These are phyloP conservation scores for Hafferia zeledoni DNA, from an alignment of 2,797 vertebrate species.

Conservation along the genomic window DNA sequence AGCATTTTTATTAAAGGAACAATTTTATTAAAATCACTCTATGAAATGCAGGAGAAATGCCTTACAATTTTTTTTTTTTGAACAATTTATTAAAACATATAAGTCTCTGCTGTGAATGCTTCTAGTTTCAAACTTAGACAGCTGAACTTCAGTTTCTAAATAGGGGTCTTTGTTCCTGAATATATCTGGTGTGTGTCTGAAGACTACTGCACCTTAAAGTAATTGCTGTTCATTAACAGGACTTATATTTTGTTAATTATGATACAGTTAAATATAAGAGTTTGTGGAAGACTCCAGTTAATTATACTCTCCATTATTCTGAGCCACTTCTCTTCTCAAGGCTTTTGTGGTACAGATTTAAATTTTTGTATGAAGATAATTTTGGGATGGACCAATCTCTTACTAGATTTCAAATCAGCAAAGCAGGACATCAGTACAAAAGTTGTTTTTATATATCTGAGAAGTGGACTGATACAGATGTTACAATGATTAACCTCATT, in stretches of 20 bases:
- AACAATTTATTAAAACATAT: neutral
- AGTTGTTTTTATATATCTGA: neutral
- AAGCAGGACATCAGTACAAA: neutral
- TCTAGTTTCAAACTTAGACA: neutral
- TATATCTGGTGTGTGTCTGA: neutral
- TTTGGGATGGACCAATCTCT: neutral
- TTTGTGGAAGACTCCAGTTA: neutral
- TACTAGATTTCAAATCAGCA: neutral
- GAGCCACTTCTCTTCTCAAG: neutral
- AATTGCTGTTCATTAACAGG: neutral
- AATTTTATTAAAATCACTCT: neutral
- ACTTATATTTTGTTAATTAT: neutral
- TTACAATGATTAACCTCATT: neutral
- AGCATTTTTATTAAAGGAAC: neutral
- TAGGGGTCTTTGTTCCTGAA: neutral
- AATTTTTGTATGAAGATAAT: neutral
- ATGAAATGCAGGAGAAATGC: neutral
- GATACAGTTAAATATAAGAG: neutral
- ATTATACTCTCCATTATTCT: neutral
- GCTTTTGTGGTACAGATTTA: neutral
- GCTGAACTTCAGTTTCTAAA: neutral
- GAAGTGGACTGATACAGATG: neutral
- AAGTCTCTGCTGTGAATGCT: neutral
- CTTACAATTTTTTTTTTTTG: neutral
- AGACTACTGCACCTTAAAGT: neutral